These are phyloP conservation scores for Gambelia wislizenii DNA, from an alignment of 2,797 vertebrate species.

Conservation along the genomic window DNA sequence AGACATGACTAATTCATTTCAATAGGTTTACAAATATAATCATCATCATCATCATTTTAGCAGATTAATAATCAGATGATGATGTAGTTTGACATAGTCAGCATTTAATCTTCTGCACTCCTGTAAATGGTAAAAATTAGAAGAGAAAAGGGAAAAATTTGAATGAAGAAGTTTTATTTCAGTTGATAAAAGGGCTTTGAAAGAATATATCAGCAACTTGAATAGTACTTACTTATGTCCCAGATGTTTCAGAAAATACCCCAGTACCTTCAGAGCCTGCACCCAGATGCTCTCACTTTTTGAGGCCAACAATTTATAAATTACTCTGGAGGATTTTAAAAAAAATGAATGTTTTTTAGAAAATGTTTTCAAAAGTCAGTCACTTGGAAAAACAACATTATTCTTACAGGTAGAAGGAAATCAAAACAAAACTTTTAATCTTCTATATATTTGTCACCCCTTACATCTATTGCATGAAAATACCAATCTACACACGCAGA, in stretches of 20 bases:
- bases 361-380: not conserved
- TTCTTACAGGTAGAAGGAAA: not conserved
- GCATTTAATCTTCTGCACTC: not conserved
- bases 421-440: not conserved
- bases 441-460: not conserved
- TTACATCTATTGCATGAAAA: not conserved
- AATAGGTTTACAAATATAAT: not conserved
- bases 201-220: not conserved
- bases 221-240: constrained; percentile 93
- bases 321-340: constrained; percentile 83
- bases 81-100: not conserved
- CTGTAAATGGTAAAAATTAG: not conserved
- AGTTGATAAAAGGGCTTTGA: not conserved
- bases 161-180: not conserved
- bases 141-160: not conserved
- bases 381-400: not conserved
- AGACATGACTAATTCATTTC: not conserved
- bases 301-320: constrained; percentile 96
- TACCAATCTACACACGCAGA: not conserved
- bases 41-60: too few relatives aligned
- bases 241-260: constrained; percentile 96
- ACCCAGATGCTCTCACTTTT: constrained; percentile 97
- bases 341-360: constrained; percentile 16
- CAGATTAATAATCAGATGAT: too few relatives aligned
- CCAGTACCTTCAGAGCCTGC: constrained; percentile 96